Percentiles rank a stretch among this genome's conserved stretches.
Evolutionary conservation across 2,113 vertebrate species (phyloP).

Genomic region (Hystrix cristata): DNA sequence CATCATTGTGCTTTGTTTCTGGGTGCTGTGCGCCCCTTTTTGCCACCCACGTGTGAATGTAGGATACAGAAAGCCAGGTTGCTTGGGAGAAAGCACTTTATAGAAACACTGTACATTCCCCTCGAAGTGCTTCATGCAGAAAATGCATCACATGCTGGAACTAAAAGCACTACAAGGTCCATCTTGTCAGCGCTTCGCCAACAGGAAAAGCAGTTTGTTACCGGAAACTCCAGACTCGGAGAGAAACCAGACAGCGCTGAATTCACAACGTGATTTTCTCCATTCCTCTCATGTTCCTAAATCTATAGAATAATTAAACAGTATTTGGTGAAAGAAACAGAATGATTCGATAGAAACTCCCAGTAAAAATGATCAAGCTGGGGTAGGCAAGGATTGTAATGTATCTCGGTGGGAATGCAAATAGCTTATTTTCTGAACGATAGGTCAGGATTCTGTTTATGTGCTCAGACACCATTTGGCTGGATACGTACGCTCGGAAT

Average conservation of each 20-base stretch:
- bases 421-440: slow-evolving; percentile 32
- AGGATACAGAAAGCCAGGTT: background rate
- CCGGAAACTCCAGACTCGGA: background rate
- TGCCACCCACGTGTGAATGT: background rate
- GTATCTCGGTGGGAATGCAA: slow-evolving; percentile 52
- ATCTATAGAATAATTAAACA: slow-evolving; percentile 31
- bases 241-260: slow-evolving; percentile 36
- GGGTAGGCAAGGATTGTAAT: slow-evolving; percentile 2
- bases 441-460: slow-evolving; percentile 30
- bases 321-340: slow-evolving; percentile 34
- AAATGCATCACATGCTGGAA: slow-evolving; percentile 42
- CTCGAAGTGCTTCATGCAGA: background rate
- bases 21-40: background rate
- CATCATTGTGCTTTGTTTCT: background rate
- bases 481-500: slow-evolving; percentile 20
- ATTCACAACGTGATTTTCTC: slow-evolving; percentile 48
- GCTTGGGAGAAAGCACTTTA: background rate
- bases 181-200: slow-evolving; percentile 49
- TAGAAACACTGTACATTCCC: rapidly evolving
- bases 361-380: slow-evolving; percentile 28
- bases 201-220: slow-evolving; percentile 46
- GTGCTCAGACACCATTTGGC: slow-evolving; percentile 43
- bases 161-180: slow-evolving; percentile 36
- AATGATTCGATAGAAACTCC: slow-evolving; percentile 59
- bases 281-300: background rate